These are phyloP conservation scores for Sarcophaga peregrina DNA, from an alignment of 1,140 invertebrate species.

Conservation along the genomic window DNA sequence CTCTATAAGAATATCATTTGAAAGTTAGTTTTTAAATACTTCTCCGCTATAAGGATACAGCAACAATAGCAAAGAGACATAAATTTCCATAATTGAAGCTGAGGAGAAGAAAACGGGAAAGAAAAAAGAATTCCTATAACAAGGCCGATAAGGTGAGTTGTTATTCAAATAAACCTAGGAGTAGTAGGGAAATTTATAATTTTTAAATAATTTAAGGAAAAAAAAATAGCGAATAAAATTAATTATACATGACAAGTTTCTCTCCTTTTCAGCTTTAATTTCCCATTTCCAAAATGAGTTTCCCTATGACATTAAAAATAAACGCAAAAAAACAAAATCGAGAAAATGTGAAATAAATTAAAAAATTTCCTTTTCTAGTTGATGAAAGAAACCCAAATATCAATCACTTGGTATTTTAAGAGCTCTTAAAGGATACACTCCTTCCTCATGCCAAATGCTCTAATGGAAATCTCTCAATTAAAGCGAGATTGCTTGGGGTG, in stretches of 20 bases:
- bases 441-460: too few species aligned
- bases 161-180: neutral
- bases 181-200: neutral
- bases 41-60: too few species aligned
- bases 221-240: neutral
- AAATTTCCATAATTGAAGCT: conserved; percentile 37
- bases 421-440: neutral
- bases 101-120: neutral
- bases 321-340: too few species aligned
- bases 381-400: neutral
- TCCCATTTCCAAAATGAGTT: neutral
- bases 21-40: neutral
- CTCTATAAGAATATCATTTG: neutral
- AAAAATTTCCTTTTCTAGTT: too few species aligned
- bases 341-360: too few species aligned
- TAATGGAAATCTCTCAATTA: neutral
- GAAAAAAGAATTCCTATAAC: neutral
- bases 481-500: neutral
- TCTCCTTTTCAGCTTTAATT: neutral
- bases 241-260: too few species aligned
- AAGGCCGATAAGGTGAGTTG: neutral
- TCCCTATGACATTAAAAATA: neutral
- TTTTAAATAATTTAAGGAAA: neutral
- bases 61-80: neutral
- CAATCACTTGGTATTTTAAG: neutral